These are phyloP conservation scores for Heliconius nattereri DNA, from an alignment of 1,140 invertebrate species.

Conservation along the genomic window DNA sequence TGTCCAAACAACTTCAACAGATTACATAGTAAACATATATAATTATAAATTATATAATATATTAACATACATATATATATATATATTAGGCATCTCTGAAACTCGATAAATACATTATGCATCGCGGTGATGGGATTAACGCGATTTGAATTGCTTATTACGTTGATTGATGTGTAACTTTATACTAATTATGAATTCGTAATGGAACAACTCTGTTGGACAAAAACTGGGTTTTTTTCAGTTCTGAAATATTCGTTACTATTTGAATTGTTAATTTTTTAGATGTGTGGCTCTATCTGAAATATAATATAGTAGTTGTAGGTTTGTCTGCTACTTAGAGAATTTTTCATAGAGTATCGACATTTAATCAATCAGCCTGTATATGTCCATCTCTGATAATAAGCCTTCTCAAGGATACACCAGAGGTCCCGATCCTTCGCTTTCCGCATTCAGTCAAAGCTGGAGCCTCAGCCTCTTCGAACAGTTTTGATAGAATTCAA, in stretches of 20 bases:
- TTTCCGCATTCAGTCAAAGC: too few species aligned
- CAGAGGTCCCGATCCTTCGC: too few species aligned
- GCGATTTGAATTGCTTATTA: conserved; percentile 76
- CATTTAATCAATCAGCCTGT: too few species aligned
- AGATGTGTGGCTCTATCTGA: too few species aligned
- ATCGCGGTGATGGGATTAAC: conserved; percentile 64
- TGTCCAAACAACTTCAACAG: background rate
- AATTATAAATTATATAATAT: conserved; percentile 42
- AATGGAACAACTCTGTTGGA: conserved; percentile 50
- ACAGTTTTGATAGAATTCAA: too few species aligned
- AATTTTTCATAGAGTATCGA: too few species aligned
- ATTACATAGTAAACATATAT: conserved; percentile 13
- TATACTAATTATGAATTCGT: conserved; percentile 66
- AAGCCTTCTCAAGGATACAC: too few species aligned
- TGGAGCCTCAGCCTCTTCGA: too few species aligned
- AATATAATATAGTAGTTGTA: too few species aligned
- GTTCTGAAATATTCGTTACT: background rate
- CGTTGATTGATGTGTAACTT: conserved; percentile 67
- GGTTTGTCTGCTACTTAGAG: too few species aligned
- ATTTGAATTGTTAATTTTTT: too few species aligned
- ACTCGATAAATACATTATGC: conserved; percentile 51
- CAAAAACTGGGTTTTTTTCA: background rate
- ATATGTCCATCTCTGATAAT: too few species aligned
- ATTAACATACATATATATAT: conserved; percentile 25
- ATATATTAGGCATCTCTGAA: conserved; percentile 37